Evolutionary conservation across 2,888 invertebrate species (phyloP), one percentile per base, ranked within the genome.

Genomic region (Pherbina coryleti): DNA sequence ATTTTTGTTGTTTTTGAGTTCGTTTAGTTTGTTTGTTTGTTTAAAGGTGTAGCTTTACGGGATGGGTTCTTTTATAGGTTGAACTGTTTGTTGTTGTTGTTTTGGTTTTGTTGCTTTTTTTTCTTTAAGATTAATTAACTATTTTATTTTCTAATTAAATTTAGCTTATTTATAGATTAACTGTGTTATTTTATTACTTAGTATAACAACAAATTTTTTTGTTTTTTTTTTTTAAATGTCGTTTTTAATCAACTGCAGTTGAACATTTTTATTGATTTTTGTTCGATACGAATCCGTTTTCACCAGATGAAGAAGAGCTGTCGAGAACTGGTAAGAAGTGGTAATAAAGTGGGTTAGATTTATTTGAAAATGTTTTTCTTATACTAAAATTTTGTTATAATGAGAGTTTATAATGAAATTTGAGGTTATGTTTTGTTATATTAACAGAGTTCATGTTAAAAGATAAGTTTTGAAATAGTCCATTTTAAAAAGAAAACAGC

Each of bases 161-260:
- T 78, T 76, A 75, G 76, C 78, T 78, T 80, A 78, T 78, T 78
- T 72, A 75, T 78, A 79, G 78, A 80, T 81, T 76, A 79, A 80
- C 80, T 79, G 75, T 75, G 76, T 78, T 80, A 77, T 75, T 64
- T 69, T 19, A 57, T 55, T 80, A 78, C 55, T 79, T 79, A 81
- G 81, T 82, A 79, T 82, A 82, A 82, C 81, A 82, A 81, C 55
- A 80, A 79, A 31, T 67, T 75, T 77, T 79, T 74, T 79, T 64
- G 72, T 74, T 75, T 77, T 78, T 81, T 82, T 80, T 66, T 80
- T 70, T 83, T 73, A 79, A 79, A 78, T 77, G 75, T 82, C 78
- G 80, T 83, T 81, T 82, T 83, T 85, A 86, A 87, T 87, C 88
- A 87, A 87, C 87, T 88, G 82, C 84, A 37, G 82, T 86, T 86